Percentiles rank a stretch among this genome's conserved stretches.
Conservation (phyloP, 2,888 invertebrate species). For the Parnassius apollo region DNA sequence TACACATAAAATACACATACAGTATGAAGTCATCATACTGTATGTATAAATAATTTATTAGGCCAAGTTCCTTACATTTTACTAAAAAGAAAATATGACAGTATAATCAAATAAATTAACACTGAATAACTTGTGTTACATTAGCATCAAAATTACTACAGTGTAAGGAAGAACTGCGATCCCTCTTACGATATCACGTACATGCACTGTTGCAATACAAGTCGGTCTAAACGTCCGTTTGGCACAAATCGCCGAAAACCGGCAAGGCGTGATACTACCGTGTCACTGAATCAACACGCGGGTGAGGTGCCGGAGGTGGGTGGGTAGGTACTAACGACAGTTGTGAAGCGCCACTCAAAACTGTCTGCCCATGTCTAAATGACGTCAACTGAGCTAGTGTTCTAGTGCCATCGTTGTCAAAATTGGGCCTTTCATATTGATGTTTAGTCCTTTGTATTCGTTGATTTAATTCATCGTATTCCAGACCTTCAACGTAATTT, state of each 20-base stretch:
- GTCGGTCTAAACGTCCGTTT: slow-evolving; percentile 75
- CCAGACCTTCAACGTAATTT: slow-evolving; percentile 65
- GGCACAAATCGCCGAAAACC: slow-evolving; percentile 79
- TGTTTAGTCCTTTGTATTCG: slow-evolving; percentile 65
- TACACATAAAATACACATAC: too few relatives aligned
- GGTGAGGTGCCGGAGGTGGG: slow-evolving; percentile 67
- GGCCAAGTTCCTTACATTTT: slow-evolving; percentile 20
- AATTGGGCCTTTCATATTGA: slow-evolving; percentile 75
- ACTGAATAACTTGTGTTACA: not conserved
- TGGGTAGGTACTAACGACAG: slow-evolving; percentile 56
- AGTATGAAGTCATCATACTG: not conserved
- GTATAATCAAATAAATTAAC: slow-evolving; percentile 1
- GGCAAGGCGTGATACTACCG: slow-evolving; percentile 80
- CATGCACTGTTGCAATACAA: slow-evolving; percentile 46
- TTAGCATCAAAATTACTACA: slow-evolving; percentile 28
- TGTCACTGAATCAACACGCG: slow-evolving; percentile 69
- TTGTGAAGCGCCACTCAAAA: slow-evolving; percentile 48
- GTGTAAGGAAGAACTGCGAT: slow-evolving; percentile 67
- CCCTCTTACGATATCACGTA: slow-evolving; percentile 36
- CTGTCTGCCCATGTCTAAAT: slow-evolving; percentile 63
- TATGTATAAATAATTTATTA: slow-evolving; percentile 16
- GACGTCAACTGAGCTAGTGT: slow-evolving; percentile 69
- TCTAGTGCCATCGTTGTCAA: slow-evolving; percentile 63
- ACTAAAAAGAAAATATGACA: slow-evolving; percentile 1
- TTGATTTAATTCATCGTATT: slow-evolving; percentile 69